Base-by-base conservation (phyloP, 2,888 invertebrate genomes). In the Cenopis cana region DNA sequence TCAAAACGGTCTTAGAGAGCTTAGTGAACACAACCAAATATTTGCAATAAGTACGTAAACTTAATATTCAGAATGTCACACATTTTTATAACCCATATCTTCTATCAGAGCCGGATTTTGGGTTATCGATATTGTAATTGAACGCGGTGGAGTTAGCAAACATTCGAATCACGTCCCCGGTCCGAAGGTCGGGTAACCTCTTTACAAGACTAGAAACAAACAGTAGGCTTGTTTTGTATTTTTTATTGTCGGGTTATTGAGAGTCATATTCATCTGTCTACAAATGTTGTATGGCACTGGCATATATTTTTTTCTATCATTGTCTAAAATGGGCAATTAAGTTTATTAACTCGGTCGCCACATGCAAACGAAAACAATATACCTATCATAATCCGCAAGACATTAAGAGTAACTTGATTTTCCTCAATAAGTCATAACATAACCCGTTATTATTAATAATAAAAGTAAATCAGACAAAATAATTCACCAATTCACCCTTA, bases 131-230 rank as follows among this genome's bases (percentile, higher is more conserved):
- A 83, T 81, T 75, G 76, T 79, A 78, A 72, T 64, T 73, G 73
- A 75, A 73, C 66, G 46, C 67, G 38, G 41, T 55, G 60, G 61
- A 79, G 78, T 81, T 77, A 76, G 80, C 74, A 80, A 46, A 83
- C 77, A 90, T 88, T 89, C 91, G 72, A 73, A 78, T 86, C 92
- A 91, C 92, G 91, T 89, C 78, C 78, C 82, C 87, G 86, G 82
- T 82, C 83, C 82, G 82, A 76, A 77, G 70, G 69, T 74, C 74
- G 74, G 69, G 79, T 82, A 84, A 84, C 83, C 81, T 38, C 54
- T 55, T 18, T 54, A 60, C 55, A 55, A 54, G 24, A 65, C 18
- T 33, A 12, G 2, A 29, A n/a, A 64, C n/a, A 33, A 24, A 60
- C 70, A 66, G 70, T 36, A 66, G 60, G 66, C 12, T 29, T 11